A percentile compares a stretch with the other conserved stretches of the same genome.
Evolutionary conservation across 2,797 vertebrate genomes (phyloP).

Genomic region (Pampus argenteus): DNA sequence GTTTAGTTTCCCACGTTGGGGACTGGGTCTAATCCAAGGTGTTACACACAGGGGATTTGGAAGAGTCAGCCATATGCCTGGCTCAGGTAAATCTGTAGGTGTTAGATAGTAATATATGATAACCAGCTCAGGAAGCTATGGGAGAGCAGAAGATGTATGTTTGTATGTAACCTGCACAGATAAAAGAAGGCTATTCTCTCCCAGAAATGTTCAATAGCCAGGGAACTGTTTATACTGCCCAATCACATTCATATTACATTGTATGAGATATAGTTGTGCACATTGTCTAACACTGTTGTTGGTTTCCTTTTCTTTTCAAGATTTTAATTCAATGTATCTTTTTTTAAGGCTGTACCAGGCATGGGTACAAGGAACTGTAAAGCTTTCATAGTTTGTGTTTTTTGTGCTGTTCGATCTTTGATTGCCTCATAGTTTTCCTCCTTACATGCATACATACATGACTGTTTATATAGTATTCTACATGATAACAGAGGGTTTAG

Average conservation of each 20-base stretch:
- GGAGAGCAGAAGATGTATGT: conserved; percentile 11
- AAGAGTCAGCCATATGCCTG: conserved; percentile 29
- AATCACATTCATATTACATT: conserved; percentile 1
- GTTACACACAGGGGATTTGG: conserved; percentile 28
- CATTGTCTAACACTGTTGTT: neutral
- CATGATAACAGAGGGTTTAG: neutral
- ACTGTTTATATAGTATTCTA: conserved; percentile 11
- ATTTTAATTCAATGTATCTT: conserved; percentile 5
- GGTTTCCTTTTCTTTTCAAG: conserved; percentile 5
- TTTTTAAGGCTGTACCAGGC: neutral
- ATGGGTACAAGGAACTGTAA: neutral
- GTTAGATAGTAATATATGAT: conserved; percentile 16
- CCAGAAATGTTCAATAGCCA: conserved; percentile 2
- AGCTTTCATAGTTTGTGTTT: neutral
- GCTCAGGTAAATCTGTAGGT: conserved; percentile 11
- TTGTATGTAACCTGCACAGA: conserved; percentile 26
- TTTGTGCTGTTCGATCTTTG: neutral
- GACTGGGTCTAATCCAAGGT: conserved; percentile 34
- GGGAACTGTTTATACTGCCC: conserved; percentile 4
- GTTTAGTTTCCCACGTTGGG: conserved; percentile 36
- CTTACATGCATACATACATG: neutral
- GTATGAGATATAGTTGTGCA: conserved; percentile 1
- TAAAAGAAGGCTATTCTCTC: neutral
- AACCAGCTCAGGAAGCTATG: neutral
- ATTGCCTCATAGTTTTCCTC: neutral